phyloP scores from a whole-genome alignment of 2,888 invertebrate species.

The Helleia helle region DNA sequence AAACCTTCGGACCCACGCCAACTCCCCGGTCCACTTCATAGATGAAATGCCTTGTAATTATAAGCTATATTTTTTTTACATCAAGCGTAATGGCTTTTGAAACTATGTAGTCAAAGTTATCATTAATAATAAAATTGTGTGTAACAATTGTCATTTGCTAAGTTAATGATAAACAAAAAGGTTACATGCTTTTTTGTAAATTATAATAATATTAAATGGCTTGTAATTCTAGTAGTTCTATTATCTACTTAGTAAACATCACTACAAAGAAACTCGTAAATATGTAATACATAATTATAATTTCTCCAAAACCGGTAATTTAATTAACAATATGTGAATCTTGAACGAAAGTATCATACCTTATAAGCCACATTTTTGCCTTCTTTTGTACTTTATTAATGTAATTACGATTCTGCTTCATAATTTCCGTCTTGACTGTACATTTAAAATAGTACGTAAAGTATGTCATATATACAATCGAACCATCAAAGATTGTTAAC shows the following conservation, averaged over 20 bases:
- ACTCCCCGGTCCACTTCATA: not conserved
- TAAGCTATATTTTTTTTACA: not conserved
- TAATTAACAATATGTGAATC: slow-evolving; percentile 1
- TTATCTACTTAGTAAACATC: too few species aligned
- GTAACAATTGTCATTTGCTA: too few species aligned
- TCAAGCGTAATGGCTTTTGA: too few species aligned
- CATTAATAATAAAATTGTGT: too few species aligned
- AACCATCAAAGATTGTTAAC: slow-evolving; percentile 40
- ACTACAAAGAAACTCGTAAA: not conserved
- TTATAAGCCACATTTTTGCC: not conserved
- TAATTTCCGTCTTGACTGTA: not conserved
- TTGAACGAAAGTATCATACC: not conserved
- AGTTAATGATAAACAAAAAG: too few species aligned
- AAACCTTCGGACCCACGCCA: slow-evolving; percentile 26
- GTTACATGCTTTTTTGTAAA: too few species aligned
- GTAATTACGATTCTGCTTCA: not conserved
- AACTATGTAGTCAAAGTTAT: too few species aligned
- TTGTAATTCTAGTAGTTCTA: too few species aligned
- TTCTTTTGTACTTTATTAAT: not conserved
- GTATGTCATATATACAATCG: slow-evolving; percentile 4
- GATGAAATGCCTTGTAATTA: not conserved
- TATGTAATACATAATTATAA: not conserved
- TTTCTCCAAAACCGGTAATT: slow-evolving; percentile 4
- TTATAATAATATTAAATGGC: too few species aligned
- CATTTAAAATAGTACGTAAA: slow-evolving; percentile 2